A percentile compares a stretch with the other conserved stretches of the same genome.
Evolutionary conservation across 2,888 invertebrate genomes (phyloP).

Genomic region (Melipona beecheii): DNA sequence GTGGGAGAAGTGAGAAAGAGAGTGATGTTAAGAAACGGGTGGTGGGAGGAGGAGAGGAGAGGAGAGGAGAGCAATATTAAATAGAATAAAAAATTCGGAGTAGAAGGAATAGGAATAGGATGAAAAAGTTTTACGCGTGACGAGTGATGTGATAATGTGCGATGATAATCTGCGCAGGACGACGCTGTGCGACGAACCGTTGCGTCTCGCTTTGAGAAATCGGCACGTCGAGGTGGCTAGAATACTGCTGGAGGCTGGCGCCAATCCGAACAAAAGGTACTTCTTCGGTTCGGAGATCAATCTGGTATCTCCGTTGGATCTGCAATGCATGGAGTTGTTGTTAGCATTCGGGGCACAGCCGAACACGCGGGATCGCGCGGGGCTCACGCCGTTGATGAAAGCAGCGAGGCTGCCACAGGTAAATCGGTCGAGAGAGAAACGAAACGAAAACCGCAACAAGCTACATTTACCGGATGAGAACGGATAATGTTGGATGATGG

Average conservation of each 20-base stretch:
- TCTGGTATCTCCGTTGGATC: constrained; percentile 90
- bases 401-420: constrained; percentile 92
- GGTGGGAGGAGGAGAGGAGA: too few relatives aligned
- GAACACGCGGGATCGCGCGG: constrained; percentile 93
- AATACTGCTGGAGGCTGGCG: constrained; percentile 92
- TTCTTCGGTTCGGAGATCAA: constrained; percentile 97
- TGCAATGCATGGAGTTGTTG: constrained; percentile 92
- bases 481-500: constrained; percentile 37
- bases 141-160: too few relatives aligned
- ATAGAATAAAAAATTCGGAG: neutral
- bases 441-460: neutral
- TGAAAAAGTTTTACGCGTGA: too few relatives aligned
- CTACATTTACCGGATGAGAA: neutral
- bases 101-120: neutral
- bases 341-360: constrained; percentile 95
- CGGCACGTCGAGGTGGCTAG: constrained; percentile 91
- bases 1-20: too few relatives aligned
- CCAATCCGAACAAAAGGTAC: constrained; percentile 95
- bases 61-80: neutral
- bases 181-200: constrained; percentile 93
- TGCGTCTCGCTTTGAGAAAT: constrained; percentile 94
- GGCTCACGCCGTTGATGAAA: constrained; percentile 96
- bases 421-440: constrained; percentile 39
- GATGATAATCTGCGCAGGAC: constrained; percentile 83
- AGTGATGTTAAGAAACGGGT: too few relatives aligned